phyloP scores from a whole-genome alignment of 2,888 invertebrate genomes.

The Phania funesta region DNA sequence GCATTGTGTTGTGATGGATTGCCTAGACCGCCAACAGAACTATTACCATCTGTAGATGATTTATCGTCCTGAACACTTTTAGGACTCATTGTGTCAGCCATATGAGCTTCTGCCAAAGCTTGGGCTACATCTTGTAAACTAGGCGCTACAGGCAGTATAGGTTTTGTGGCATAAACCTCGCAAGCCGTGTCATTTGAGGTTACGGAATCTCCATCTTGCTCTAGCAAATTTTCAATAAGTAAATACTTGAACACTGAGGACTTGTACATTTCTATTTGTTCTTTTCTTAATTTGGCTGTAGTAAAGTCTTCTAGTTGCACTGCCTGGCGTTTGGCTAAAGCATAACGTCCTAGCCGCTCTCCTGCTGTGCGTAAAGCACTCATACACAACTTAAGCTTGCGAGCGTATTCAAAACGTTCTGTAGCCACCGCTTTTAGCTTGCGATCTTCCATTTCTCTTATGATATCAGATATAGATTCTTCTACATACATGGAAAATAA shows the following conservation, averaged over 20 bases:
- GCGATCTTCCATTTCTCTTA: constrained; percentile 91
- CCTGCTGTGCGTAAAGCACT: constrained; percentile 91
- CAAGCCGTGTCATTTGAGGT: constrained; percentile 77
- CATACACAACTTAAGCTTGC: constrained; percentile 93
- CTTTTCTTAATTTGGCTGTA: constrained; percentile 92
- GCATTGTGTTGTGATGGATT: constrained; percentile 48
- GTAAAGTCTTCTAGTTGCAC: constrained; percentile 96
- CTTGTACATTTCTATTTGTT: constrained; percentile 92
- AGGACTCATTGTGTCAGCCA: constrained; percentile 74
- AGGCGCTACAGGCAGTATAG: constrained; percentile 78
- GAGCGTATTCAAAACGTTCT: constrained; percentile 96
- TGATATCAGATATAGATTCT: constrained; percentile 92
- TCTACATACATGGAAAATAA: constrained; percentile 98
- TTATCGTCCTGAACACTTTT: constrained; percentile 76
- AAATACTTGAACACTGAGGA: constrained; percentile 88
- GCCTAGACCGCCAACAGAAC: constrained; percentile 66
- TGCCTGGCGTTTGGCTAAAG: constrained; percentile 94
- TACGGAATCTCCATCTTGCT: constrained; percentile 85
- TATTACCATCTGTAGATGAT: constrained; percentile 74
- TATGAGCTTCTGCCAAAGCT: constrained; percentile 76
- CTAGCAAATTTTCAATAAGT: constrained; percentile 88
- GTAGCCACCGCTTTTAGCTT: constrained; percentile 93
- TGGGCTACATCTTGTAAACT: constrained; percentile 80
- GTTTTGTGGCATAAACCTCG: constrained; percentile 79
- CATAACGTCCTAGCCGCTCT: constrained; percentile 93